Percentiles rank a stretch among this genome's conserved stretches.
Conservation (phyloP, 2,797 vertebrate genomes). For the Danionella dracula region DNA sequence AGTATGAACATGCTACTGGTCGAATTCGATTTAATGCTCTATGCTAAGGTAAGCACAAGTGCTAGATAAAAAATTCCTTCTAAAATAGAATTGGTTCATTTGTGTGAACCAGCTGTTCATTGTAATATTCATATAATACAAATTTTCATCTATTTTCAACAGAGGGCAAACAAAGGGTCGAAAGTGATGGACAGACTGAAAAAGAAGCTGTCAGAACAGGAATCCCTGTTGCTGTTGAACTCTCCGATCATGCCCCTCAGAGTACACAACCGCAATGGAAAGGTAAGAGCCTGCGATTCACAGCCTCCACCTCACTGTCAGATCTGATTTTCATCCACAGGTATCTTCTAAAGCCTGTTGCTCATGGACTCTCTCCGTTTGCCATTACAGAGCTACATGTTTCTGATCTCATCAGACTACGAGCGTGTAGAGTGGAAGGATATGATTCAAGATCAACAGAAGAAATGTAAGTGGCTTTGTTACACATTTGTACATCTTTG, state of each 20-base stretch:
- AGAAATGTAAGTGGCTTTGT: conserved; percentile 83
- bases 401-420: conserved; percentile 94
- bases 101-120: no score
- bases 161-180: conserved; percentile 94
- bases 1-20: no score
- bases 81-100: no score
- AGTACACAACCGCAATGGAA: conserved; percentile 87
- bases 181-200: conserved; percentile 89
- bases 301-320: background rate
- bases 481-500: no score
- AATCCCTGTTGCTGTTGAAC: conserved; percentile 86
- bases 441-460: conserved; percentile 91
- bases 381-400: conserved; percentile 82
- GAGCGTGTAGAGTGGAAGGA: conserved; percentile 96
- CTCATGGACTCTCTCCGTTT: background rate
- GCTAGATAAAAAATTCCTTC: no score
- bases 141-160: conserved; percentile 7
- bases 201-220: conserved; percentile 95
- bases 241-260: conserved; percentile 92
- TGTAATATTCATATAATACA: no score
- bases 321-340: background rate
- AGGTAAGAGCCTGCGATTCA: conserved; percentile 68
- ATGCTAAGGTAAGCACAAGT: no score
- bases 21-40: no score
- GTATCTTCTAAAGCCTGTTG: background rate